These are phyloP conservation scores for Cheirogaleus medius DNA, from an alignment of 2,113 vertebrate species.

Conservation along the genomic window DNA sequence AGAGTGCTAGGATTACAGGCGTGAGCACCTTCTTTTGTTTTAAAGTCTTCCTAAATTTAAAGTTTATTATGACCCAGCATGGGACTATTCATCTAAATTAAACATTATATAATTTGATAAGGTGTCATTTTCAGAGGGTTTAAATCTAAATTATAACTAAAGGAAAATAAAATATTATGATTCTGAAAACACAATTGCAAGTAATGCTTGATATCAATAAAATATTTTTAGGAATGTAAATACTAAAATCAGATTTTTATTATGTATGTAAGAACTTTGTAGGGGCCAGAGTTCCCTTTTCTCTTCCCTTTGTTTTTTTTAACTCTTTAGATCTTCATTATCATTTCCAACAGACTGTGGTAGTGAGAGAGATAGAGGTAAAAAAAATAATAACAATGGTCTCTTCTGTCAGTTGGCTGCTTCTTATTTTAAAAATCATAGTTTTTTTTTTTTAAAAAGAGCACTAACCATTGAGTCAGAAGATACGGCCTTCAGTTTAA, in stretches of 20 bases:
- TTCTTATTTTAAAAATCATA: not conserved
- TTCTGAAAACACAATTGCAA: not conserved
- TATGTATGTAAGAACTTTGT: not conserved
- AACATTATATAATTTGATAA: not conserved
- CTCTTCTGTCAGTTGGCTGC: not conserved
- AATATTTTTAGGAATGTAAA: not conserved
- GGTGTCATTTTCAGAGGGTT: not conserved
- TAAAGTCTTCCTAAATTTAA: not conserved
- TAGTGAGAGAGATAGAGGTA: not conserved
- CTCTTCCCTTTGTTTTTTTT: not conserved
- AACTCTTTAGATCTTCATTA: not conserved
- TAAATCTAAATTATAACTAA: not conserved
- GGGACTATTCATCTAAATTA: not conserved
- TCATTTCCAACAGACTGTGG: not conserved
- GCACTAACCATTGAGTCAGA: not conserved
- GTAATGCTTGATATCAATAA: not conserved
- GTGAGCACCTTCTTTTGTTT: conserved; percentile 1
- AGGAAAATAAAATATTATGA: not conserved
- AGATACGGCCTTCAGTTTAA: not conserved
- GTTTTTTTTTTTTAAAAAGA: not conserved
- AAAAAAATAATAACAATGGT: not conserved
- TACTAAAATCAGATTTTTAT: not conserved
- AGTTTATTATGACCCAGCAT: not conserved
- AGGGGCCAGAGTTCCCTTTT: not conserved
- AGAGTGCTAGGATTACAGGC: too few relatives aligned